A percentile compares a stretch with the other conserved stretches of the same genome.
Evolutionary conservation across 1,140 invertebrate genomes (phyloP).

Genomic region (Drosophila kurseongensis): DNA sequence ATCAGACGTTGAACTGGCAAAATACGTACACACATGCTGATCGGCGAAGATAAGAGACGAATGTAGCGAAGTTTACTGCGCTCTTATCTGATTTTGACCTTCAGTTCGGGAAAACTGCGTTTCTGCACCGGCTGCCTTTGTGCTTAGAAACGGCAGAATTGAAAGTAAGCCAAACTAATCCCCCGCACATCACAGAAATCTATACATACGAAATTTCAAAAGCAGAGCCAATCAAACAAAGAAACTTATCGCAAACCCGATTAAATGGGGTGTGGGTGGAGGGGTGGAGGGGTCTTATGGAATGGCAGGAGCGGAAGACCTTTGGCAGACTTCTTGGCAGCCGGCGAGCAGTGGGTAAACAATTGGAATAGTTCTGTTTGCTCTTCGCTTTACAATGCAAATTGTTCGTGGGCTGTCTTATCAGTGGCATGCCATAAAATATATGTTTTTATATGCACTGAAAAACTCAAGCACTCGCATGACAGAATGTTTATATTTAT

Average conservation of each 20-base stretch:
- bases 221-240: conserved; percentile 33
- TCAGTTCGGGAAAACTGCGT: conserved; percentile 37
- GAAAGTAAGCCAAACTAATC: conserved; percentile 29
- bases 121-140: conserved; percentile 26
- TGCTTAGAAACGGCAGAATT: conserved; percentile 17
- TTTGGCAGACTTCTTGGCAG: conserved; percentile 49
- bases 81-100: conserved; percentile 59
- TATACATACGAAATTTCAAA: conserved; percentile 3
- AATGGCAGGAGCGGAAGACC: conserved; percentile 5
- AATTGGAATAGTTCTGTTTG: conserved; percentile 41
- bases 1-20: conserved; percentile 26
- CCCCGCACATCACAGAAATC: conserved; percentile 7
- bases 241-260: conserved; percentile 47
- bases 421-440: conserved; percentile 56
- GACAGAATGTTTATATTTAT: conserved; percentile 38
- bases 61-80: conserved; percentile 17
- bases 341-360: conserved; percentile 20
- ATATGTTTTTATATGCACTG: conserved; percentile 59
- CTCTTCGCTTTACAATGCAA: conserved; percentile 66
- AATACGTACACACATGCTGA: conserved; percentile 7
- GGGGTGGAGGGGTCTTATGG: neutral
- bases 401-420: conserved; percentile 57
- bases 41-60: conserved; percentile 10
- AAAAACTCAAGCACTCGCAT: conserved; percentile 31
- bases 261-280: neutral